Evolutionary conservation across 2,113 vertebrate species (phyloP).

Genomic region (Laticauda laticaudata): DNA sequence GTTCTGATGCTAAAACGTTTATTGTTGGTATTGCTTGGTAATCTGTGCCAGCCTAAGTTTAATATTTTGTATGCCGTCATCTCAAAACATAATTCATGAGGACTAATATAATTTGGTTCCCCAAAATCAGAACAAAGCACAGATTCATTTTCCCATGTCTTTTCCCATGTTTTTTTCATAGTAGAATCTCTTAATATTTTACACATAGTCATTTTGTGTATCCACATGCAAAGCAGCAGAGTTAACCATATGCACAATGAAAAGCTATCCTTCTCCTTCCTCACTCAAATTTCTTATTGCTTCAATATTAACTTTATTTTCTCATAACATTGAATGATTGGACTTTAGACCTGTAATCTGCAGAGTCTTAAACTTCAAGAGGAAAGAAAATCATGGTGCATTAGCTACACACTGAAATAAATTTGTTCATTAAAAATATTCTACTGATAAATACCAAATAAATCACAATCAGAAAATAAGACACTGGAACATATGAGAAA

Average conservation of each 20-base stretch:
- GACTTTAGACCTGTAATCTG: background rate
- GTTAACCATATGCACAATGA: background rate
- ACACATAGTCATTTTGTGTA: background rate
- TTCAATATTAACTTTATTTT: background rate
- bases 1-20: conserved; percentile 3
- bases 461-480: background rate
- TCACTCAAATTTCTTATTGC: background rate
- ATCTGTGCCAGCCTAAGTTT: background rate
- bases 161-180: background rate
- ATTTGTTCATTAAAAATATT: background rate
- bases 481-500: background rate
- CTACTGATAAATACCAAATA: background rate
- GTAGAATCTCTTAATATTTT: background rate
- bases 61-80: conserved; percentile 24
- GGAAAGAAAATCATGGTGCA: background rate
- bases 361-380: background rate
- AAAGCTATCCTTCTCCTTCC: background rate
- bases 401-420: background rate
- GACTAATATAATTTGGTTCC: conserved; percentile 12
- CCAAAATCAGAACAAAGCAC: conserved; percentile 6
- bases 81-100: background rate
- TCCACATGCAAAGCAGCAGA: background rate
- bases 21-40: conserved; percentile 2
- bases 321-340: background rate
- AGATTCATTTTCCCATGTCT: background rate